These are phyloP conservation scores for Dendroctonus ponderosae DNA, from an alignment of 1,140 invertebrate genomes.

Conservation along the genomic window DNA sequence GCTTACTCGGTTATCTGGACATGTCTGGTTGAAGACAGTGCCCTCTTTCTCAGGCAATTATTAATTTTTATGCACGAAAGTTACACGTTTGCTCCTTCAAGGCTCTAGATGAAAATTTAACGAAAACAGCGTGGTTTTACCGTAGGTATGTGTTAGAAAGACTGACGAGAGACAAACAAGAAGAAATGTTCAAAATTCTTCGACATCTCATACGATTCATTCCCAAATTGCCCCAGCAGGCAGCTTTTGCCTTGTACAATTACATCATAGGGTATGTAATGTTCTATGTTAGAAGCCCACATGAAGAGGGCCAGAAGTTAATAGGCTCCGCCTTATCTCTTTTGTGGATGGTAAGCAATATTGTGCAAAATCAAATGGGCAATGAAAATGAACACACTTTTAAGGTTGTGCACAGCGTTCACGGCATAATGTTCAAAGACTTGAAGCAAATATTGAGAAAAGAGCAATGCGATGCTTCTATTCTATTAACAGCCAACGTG, in stretches of 20 bases:
- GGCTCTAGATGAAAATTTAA: neutral
- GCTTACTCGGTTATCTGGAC: slow-evolving; percentile 91
- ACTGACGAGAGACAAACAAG: slow-evolving; percentile 91
- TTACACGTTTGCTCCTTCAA: neutral
- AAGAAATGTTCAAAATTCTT: slow-evolving; percentile 91
- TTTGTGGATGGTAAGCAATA: slow-evolving; percentile 82
- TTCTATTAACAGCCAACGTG: slow-evolving; percentile 96
- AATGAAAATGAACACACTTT: slow-evolving; percentile 17
- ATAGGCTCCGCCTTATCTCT: slow-evolving; percentile 93
- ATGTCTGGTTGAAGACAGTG: slow-evolving; percentile 96
- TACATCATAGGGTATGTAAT: slow-evolving; percentile 99
- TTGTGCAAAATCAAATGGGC: neutral
- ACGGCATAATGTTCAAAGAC: slow-evolving; percentile 99
- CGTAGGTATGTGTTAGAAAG: slow-evolving; percentile 90
- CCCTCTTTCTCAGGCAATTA: slow-evolving; percentile 66
- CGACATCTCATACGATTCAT: slow-evolving; percentile 92
- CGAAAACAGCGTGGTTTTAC: neutral
- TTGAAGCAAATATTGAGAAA: slow-evolving; percentile 97
- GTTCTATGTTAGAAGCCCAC: slow-evolving; percentile 95
- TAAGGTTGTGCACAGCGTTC: slow-evolving; percentile 92
- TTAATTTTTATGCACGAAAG: neutral
- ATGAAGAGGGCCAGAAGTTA: slow-evolving; percentile 86
- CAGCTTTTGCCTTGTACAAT: slow-evolving; percentile 98
- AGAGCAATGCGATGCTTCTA: slow-evolving; percentile 97
- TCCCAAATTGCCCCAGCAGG: slow-evolving; percentile 91